Percentiles rank a stretch among this genome's conserved stretches.
These are phyloP conservation scores for Parelbella ahira DNA, from an alignment of 2,888 invertebrate genomes.

Conservation along the genomic window DNA sequence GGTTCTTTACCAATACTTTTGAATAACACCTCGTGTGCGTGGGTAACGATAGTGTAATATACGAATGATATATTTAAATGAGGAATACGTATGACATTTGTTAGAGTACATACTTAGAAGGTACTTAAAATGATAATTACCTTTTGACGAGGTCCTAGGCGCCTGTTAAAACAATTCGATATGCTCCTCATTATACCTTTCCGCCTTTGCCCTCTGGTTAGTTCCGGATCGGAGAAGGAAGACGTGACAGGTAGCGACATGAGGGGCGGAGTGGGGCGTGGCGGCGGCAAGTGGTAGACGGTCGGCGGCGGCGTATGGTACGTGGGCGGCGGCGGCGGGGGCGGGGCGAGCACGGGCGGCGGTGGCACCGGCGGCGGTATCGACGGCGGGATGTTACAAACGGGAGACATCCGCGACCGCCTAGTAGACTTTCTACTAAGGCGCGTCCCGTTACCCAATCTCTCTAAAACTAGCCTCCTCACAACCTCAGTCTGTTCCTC, in stretches of 20 bases:
- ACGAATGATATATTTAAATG: slow-evolving; percentile 5
- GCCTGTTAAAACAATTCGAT: slow-evolving; percentile 89
- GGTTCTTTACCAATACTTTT: too few relatives aligned
- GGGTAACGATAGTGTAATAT: too few relatives aligned
- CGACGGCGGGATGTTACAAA: slow-evolving; percentile 29
- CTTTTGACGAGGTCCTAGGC: slow-evolving; percentile 83
- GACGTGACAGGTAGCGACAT: slow-evolving; percentile 57
- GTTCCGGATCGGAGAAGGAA: slow-evolving; percentile 81
- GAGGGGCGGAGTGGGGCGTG: slow-evolving; percentile 46
- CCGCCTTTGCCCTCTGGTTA: slow-evolving; percentile 82
- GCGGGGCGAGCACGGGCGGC: background rate
- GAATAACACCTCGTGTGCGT: too few relatives aligned
- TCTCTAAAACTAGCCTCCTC: slow-evolving; percentile 90
- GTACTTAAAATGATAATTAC: slow-evolving; percentile 44
- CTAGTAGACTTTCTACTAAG: slow-evolving; percentile 42
- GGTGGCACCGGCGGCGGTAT: slow-evolving; percentile 29
- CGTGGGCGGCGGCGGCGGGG: slow-evolving; percentile 32
- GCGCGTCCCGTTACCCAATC: slow-evolving; percentile 70
- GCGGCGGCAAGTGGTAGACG: slow-evolving; percentile 28
- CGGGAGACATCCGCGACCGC: slow-evolving; percentile 44
- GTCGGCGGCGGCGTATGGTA: too few relatives aligned
- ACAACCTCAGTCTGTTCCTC: slow-evolving; percentile 92
- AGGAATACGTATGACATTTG: background rate
- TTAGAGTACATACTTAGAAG: background rate
- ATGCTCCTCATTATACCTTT: slow-evolving; percentile 92